Base-by-base conservation (phyloP, 2,797 vertebrate species). In the Tarsius wallacei region DNA sequence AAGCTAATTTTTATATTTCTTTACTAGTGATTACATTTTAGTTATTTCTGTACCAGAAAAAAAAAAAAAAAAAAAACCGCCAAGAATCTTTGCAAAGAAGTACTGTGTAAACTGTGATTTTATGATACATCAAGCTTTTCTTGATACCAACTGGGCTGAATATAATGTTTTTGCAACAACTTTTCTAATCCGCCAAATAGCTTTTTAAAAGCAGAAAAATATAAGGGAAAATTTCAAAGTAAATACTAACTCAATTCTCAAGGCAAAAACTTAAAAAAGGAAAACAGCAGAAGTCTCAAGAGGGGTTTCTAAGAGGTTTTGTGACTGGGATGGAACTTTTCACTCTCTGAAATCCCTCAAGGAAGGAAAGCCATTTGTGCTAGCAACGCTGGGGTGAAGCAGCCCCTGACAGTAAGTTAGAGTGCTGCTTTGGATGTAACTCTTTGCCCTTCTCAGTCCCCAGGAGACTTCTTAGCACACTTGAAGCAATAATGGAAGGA, bases 161-260 rank as follows among this genome's bases (percentile, higher is more conserved):
- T 53, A n/a, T 10, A 47, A 94, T 19, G 70, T 76, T 64, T 91
- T 91, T 93, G 61, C 28, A 86, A 66, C 11, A 22, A n/a, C 68
- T 64, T 61, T 86, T 83, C 63, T 86, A 66, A 64, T 91, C 55
- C 71, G 16, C 31, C 77, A 24, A 15, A 59, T 42, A 71, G 66
- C 11, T 31, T 82, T 85, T 57, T 24, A 82, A 91, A 73, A 87
- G 81, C 36, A 88, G 63, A 71, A 76, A 42, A 77, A 91, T 57
- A 31, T 16, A 55, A 90, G 96, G 71, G 80, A 70, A 91, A 90
- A 78, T 76, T 82, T 96, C 24, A 61, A 76, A 94, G 80, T 81
- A 93, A 97, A 91, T 87, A 68, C 51, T 78, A 13, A 19, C 26
- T 90, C 53, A 51, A 78, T 87, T 94, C 59, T 87, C 92, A 81